Base-by-base conservation (phyloP, 1,140 invertebrate species). In the Drosophila sp. region DNA sequence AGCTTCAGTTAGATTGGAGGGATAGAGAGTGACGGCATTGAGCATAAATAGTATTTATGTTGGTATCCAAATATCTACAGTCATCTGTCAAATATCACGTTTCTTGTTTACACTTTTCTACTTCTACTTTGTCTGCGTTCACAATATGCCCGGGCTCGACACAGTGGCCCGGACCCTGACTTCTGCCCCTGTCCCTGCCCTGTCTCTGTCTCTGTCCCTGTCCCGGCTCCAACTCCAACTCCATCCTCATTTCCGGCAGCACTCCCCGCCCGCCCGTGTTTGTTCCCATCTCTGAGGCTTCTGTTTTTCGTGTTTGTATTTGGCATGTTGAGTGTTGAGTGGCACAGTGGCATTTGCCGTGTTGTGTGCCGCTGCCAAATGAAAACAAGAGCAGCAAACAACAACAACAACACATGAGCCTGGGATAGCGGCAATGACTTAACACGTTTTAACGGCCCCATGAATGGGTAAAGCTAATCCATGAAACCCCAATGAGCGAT, bases 21-120 rank as follows among this genome's bases (percentile, higher is more conserved):
- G 54, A 67, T 8, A 34, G 45, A 13, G 46, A 41, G 25, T 2
- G 32, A 34, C 16, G 65, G 59, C 65, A 61, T 48, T 56, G 65
- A 65, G 81, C 81, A 80, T 84, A 84, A 86, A 81, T 80, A 86
- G 62, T 84, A 86, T 84, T 84, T 84, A 84, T 84, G 81, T 86
- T 84, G 70, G 77, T 84, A 86, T 84, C 81, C 86, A 84, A 84
- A 84, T 84, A 84, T 86, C 81, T 86, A 78, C 74, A 86, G 78
- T 86, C 81, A 84, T 84, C 81, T 84, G 81, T 84, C 81, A 84
- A 84, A 84, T 84, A 84, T 84, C 81, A 84, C 78, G 81, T 84
- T 84, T 86, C 81, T 79, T 84, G 81, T 84, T 84, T 84, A 84
- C 81, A 84, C 81, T 75, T 71, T 58, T 46, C 56, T 58, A 58